Percentiles rank a stretch among this genome's conserved stretches.
phyloP scores from a whole-genome alignment of 2,888 invertebrate genomes.

The Himalopsyche japonica region DNA sequence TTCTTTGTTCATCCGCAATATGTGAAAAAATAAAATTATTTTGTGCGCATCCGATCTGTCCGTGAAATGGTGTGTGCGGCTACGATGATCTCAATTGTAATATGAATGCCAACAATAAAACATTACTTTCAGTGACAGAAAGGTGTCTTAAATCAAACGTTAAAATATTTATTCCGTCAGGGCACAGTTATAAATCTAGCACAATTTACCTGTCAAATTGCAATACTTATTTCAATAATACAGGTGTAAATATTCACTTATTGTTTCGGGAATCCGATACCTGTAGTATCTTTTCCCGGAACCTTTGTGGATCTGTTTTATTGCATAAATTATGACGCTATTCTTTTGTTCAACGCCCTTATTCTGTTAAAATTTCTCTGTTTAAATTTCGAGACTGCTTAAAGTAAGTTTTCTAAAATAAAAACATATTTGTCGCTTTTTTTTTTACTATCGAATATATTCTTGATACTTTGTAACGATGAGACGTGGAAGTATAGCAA shows the following conservation, averaged over 20 bases:
- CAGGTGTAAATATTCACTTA: background rate
- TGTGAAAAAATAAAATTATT: too few relatives aligned
- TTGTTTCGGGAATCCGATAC: background rate
- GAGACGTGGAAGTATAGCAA: too few relatives aligned
- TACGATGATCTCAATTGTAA: too few relatives aligned
- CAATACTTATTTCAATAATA: background rate
- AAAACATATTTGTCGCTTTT: background rate
- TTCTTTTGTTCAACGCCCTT: background rate
- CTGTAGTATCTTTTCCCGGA: background rate
- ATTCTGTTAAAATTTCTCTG: background rate
- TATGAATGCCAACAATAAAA: too few relatives aligned
- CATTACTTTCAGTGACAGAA: background rate
- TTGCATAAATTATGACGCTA: conserved; percentile 27
- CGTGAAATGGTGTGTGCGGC: too few relatives aligned
- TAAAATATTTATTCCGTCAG: background rate
- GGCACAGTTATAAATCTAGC: background rate
- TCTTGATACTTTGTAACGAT: background rate
- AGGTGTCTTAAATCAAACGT: background rate
- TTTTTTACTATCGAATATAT: too few relatives aligned
- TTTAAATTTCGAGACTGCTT: background rate
- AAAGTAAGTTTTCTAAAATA: background rate
- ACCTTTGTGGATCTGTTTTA: conserved; percentile 7
- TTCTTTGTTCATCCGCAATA: too few relatives aligned
- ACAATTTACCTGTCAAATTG: background rate
- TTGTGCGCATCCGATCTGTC: too few relatives aligned